A percentile compares a stretch with the other conserved stretches of the same genome.
Conservation (phyloP, 2,797 vertebrate species). For the Premnoplex brunnescens region DNA sequence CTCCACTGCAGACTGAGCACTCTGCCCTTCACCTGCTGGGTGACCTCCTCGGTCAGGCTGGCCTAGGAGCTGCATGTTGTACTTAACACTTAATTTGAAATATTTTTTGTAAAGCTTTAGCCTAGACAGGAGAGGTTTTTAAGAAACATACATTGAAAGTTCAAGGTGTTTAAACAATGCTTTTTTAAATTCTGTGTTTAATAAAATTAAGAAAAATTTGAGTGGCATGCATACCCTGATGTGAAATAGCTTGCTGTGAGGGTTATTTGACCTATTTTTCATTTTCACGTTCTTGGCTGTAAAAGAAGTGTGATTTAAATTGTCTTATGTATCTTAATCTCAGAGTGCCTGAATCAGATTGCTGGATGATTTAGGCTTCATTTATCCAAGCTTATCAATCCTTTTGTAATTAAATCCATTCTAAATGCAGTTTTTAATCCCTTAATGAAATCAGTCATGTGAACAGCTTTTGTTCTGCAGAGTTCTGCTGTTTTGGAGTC, state of each 20-base stretch:
- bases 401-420: slow-evolving; percentile 8
- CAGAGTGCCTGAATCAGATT: background rate
- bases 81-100: background rate
- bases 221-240: background rate
- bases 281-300: background rate
- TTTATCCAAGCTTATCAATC: slow-evolving; percentile 3
- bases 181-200: background rate
- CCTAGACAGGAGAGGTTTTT: background rate
- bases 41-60: background rate
- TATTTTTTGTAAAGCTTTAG: background rate
- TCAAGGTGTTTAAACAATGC: background rate
- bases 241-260: background rate
- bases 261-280: background rate
- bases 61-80: background rate
- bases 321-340: background rate
- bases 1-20: background rate
- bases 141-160: background rate
- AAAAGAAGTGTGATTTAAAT: background rate
- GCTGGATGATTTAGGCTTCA: background rate
- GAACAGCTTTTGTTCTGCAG: background rate
- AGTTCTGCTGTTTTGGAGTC: background rate
- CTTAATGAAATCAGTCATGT: slow-evolving; percentile 28
- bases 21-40: background rate
- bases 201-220: background rate
- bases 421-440: slow-evolving; percentile 40